These are phyloP conservation scores for Pelvicachromis taeniatus DNA, from an alignment of 2,113 vertebrate species.

Conservation along the genomic window DNA sequence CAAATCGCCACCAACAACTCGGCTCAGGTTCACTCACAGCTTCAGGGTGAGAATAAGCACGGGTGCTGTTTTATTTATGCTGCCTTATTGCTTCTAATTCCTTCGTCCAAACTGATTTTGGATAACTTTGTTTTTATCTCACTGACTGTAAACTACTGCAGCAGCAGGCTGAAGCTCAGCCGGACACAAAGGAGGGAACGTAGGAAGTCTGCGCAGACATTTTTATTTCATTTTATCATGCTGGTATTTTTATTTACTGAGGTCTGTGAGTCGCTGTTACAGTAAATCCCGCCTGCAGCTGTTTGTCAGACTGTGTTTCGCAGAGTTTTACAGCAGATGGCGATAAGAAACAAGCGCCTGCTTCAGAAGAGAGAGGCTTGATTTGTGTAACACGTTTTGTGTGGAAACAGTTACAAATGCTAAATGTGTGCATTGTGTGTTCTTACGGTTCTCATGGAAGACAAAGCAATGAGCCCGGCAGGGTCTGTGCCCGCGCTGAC, in stretches of 20 bases:
- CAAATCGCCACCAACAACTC: too few species aligned
- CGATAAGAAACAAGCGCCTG: not conserved
- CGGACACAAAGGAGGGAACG: not conserved
- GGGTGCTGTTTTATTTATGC: not conserved
- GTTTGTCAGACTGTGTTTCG: not conserved
- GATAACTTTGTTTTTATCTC: not conserved
- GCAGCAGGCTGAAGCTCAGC: not conserved
- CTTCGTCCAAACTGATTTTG: not conserved
- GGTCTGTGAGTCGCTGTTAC: not conserved
- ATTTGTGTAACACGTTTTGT: not conserved
- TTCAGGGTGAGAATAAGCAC: not conserved
- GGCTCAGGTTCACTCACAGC: not conserved
- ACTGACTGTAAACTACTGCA: not conserved
- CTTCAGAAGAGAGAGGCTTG: not conserved
- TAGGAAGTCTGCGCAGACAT: not conserved
- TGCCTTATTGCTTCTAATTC: not conserved
- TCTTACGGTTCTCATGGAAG: too few species aligned
- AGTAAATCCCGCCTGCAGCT: not conserved
- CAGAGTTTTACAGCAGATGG: slow-evolving; percentile 36
- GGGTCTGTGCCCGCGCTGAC: not conserved
- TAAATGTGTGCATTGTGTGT: not conserved
- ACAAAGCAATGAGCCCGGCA: not conserved
- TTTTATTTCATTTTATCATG: not conserved
- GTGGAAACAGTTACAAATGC: not conserved
- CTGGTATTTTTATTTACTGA: not conserved